Percentiles rank a stretch among this genome's conserved stretches.
These are phyloP conservation scores for Galagoides demidoff DNA, from an alignment of 2,797 vertebrate species.

Conservation along the genomic window DNA sequence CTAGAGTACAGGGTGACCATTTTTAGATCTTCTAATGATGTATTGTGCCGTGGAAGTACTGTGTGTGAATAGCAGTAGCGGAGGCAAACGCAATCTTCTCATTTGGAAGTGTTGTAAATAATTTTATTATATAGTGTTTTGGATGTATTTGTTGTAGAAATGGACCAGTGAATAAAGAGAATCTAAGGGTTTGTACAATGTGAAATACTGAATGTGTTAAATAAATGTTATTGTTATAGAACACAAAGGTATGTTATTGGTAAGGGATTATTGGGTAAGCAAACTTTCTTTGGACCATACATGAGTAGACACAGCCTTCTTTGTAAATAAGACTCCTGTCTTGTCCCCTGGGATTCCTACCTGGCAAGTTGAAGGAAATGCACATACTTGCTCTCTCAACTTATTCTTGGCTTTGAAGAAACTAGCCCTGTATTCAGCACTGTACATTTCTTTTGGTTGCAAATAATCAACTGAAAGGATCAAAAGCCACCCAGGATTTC, in stretches of 20 bases:
- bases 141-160: conserved; percentile 92
- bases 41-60: conserved; percentile 90
- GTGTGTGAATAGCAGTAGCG: conserved; percentile 90
- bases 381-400: conserved; percentile 9
- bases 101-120: conserved; percentile 90
- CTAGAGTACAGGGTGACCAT: conserved; percentile 89
- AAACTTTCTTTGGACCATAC: conserved; percentile 72
- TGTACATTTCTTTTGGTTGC: conserved; percentile 36
- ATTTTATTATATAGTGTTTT: conserved; percentile 90
- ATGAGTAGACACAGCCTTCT: conserved; percentile 36
- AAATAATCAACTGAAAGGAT: conserved; percentile 44
- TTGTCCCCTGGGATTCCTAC: not conserved
- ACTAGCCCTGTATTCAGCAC: conserved; percentile 2
- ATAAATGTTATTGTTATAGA: conserved; percentile 90
- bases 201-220: conserved; percentile 88
- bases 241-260: conserved; percentile 81
- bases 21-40: conserved; percentile 88
- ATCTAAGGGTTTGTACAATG: conserved; percentile 89
- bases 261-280: conserved; percentile 63
- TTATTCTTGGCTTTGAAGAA: conserved; percentile 54
- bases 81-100: conserved; percentile 84
- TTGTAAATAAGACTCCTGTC: conserved; percentile 25
- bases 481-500: conserved; percentile 35
- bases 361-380: conserved; percentile 47
- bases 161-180: conserved; percentile 90